Conservation (phyloP, 2,888 invertebrate genomes). For the Tillus elongatus region DNA sequence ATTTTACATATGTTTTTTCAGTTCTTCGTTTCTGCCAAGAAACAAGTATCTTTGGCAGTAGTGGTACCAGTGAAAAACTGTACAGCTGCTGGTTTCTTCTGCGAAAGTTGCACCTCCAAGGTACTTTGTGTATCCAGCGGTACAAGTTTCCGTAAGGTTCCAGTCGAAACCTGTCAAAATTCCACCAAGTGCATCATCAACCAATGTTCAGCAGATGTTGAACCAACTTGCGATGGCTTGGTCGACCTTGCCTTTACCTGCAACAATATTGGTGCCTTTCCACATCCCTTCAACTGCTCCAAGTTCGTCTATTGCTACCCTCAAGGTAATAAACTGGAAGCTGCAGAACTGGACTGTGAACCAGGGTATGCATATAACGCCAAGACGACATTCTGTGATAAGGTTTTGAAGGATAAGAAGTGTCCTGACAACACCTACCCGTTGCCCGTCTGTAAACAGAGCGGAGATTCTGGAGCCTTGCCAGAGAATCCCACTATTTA, state of each 20-base stretch:
- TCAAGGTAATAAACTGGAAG: conserved; percentile 8
- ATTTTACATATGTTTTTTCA: too few relatives aligned
- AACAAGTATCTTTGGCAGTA: too few relatives aligned
- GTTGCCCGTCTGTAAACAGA: conserved; percentile 16
- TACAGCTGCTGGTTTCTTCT: conserved; percentile 14
- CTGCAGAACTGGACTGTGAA: conserved; percentile 12
- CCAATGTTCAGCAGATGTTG: conserved; percentile 12
- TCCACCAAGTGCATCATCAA: conserved; percentile 12
- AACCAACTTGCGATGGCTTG: conserved; percentile 18
- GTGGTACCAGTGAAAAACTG: conserved; percentile 17
- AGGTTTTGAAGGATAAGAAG: conserved; percentile 10
- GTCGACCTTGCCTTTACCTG: background rate
- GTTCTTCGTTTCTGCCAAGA: too few relatives aligned
- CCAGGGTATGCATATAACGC: conserved; percentile 18
- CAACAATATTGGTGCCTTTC: conserved; percentile 13
- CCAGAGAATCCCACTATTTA: conserved; percentile 20
- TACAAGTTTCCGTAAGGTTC: conserved; percentile 13
- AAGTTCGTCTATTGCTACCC: conserved; percentile 18
- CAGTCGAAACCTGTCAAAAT: conserved; percentile 10
- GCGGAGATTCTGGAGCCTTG: conserved; percentile 16
- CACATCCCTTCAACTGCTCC: conserved; percentile 20
- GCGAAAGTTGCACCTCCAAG: conserved; percentile 15
- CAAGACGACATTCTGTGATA: conserved; percentile 16
- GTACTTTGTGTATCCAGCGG: conserved; percentile 16
- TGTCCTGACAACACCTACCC: conserved; percentile 16